Evolutionary conservation across 2,797 vertebrate genomes (phyloP), one percentile per base, ranked within the genome.

Genomic region (Xenentodon cancila): DNA sequence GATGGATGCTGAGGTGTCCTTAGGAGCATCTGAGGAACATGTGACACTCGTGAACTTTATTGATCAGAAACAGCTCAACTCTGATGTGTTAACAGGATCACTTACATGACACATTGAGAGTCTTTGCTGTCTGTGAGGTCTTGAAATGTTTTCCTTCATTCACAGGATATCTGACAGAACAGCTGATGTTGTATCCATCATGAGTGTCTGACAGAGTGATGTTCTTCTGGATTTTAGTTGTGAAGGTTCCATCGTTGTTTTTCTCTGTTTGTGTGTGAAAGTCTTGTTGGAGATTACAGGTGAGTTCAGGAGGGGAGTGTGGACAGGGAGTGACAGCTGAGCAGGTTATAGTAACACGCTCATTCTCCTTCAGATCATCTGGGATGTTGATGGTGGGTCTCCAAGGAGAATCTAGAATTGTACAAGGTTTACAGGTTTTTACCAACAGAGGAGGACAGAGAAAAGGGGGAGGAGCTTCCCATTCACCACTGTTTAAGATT

Each of bases 321-420:
- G 85, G 89, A 62, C 89, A 91, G 60, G 84, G 78, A 49, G 72
- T 76, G 51, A 19, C 1, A 73, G 84, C 86, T 70, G 81, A 79
- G 71, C 88, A 89, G 53, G 25, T 85, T 12, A 92, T 30, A 56
- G 15, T 69, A 42, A 89, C 63, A 3, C 27, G 53, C 32, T 40
- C 13, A 3, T 27, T 55, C 64, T 68, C 79, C 59, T 18, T 73
- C 25, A 59, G 53, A 17, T 44, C 45, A 48, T 3, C 52, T 19
- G 53, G 0, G 25, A 58, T 37, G 2, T 21, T 5, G 45, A 58
- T 46, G 3, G 1, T 64, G 52, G 64, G 64, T 3, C 25, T 34
- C 54, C 63, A 32, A 13, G 63, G 22, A 50, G 43, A 64, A 25
- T 49, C 62, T 64, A 52, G 18, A 25, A 25, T 25, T n/a, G n/a